phyloP scores from a whole-genome alignment of 2,113 vertebrate genomes.

The Engystomops pustulosus region DNA sequence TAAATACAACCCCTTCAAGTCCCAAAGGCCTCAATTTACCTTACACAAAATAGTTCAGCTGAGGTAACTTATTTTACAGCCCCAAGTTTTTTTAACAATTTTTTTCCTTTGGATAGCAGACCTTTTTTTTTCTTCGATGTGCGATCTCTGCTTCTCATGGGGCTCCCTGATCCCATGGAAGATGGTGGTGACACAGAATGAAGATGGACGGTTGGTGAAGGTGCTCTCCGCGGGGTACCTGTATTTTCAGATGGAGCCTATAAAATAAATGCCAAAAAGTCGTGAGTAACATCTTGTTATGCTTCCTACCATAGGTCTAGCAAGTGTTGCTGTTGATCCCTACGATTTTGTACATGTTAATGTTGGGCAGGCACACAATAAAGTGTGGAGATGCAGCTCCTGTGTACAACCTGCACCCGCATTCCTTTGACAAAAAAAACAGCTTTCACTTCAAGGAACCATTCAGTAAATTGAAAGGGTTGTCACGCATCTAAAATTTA shows the following conservation, averaged over 20 bases:
- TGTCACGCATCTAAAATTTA: constrained; percentile 78
- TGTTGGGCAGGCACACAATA: constrained; percentile 10
- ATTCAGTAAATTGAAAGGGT: constrained; percentile 66
- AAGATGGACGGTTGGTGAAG: constrained; percentile 86
- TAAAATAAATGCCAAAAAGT: constrained; percentile 43
- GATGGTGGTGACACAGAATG: constrained; percentile 82
- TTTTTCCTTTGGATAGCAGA: constrained; percentile 96
- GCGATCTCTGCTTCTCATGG: constrained; percentile 86
- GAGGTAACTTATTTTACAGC: constrained; percentile 83
- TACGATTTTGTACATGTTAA: background rate
- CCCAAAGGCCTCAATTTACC: background rate
- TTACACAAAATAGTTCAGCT: background rate
- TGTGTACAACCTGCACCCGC: constrained; percentile 7
- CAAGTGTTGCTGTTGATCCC: background rate
- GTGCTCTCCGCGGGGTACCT: constrained; percentile 85
- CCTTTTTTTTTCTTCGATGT: constrained; percentile 93
- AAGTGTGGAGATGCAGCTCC: constrained; percentile 20
- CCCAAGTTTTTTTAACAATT: constrained; percentile 89
- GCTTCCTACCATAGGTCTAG: background rate
- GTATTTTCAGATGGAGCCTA: constrained; percentile 96
- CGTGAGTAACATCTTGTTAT: background rate
- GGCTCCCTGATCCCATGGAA: constrained; percentile 85
- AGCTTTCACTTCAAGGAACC: background rate
- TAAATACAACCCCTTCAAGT: too few species aligned
- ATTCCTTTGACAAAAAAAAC: constrained; percentile 32